phyloP scores from a whole-genome alignment of 2,113 vertebrate species.

The Lasiurus borealis region DNA sequence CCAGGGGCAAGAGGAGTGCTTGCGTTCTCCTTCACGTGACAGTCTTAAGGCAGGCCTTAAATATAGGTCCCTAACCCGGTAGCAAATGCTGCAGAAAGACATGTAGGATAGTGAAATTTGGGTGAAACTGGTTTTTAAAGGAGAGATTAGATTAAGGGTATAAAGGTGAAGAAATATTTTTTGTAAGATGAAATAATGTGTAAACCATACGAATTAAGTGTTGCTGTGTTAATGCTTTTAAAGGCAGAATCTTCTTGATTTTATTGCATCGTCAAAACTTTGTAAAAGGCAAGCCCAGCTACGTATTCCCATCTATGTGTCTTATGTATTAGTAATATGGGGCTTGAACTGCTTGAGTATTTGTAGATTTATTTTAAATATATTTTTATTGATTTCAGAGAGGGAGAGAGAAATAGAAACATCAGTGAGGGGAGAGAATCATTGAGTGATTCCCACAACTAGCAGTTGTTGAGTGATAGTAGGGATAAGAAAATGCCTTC shows the following conservation, averaged over 20 bases:
- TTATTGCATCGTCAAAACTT: neutral
- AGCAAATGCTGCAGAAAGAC: neutral
- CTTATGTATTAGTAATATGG: neutral
- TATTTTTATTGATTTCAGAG: too few species aligned
- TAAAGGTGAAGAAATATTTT: neutral
- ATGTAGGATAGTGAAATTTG: neutral
- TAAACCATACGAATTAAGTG: neutral
- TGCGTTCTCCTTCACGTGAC: neutral
- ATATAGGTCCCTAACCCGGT: neutral
- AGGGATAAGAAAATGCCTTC: neutral
- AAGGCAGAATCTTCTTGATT: neutral
- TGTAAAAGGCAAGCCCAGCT: neutral
- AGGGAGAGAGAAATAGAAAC: too few species aligned
- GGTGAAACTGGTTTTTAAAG: neutral
- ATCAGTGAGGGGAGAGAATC: too few species aligned
- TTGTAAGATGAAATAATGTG: neutral
- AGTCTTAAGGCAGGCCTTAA: neutral
- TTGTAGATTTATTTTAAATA: neutral
- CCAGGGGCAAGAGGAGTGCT: too few species aligned
- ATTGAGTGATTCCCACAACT: neutral
- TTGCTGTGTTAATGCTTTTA: neutral
- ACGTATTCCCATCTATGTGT: neutral
- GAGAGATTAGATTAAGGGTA: neutral
- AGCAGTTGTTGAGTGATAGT: neutral
- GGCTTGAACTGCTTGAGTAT: neutral